phyloP scores from a whole-genome alignment of 2,888 invertebrate genomes.

The Dryococelus australis region DNA sequence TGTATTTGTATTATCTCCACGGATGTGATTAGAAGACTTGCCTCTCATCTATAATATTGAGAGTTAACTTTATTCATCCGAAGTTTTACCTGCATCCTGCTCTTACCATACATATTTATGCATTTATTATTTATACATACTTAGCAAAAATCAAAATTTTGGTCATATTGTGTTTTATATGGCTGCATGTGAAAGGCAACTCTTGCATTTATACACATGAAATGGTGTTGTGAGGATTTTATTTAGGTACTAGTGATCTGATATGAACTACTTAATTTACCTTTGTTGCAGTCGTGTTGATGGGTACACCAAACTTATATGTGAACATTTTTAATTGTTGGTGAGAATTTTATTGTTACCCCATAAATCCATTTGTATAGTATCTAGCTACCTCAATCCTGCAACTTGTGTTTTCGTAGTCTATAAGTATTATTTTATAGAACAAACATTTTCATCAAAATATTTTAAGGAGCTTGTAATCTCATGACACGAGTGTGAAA shows the following conservation, averaged over 20 bases:
- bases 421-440: neutral
- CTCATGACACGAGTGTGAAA: neutral
- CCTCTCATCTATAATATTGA: neutral
- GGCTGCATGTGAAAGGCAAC: neutral
- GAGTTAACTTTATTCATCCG: neutral
- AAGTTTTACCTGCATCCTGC: neutral
- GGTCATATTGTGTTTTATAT: neutral
- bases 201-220: neutral
- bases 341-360: too few species aligned
- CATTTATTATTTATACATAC: neutral
- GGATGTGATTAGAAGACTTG: neutral
- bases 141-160: neutral
- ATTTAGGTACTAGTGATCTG: too few species aligned
- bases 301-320: too few species aligned
- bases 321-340: too few species aligned
- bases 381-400: neutral
- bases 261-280: too few species aligned
- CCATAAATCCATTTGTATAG: neutral
- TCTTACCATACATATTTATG: neutral
- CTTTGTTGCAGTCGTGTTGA: too few species aligned
- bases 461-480: neutral
- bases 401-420: neutral
- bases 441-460: neutral
- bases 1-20: neutral
- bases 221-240: neutral